These are phyloP conservation scores for Xerus inauris DNA, from an alignment of 2,113 vertebrate species.

Conservation along the genomic window DNA sequence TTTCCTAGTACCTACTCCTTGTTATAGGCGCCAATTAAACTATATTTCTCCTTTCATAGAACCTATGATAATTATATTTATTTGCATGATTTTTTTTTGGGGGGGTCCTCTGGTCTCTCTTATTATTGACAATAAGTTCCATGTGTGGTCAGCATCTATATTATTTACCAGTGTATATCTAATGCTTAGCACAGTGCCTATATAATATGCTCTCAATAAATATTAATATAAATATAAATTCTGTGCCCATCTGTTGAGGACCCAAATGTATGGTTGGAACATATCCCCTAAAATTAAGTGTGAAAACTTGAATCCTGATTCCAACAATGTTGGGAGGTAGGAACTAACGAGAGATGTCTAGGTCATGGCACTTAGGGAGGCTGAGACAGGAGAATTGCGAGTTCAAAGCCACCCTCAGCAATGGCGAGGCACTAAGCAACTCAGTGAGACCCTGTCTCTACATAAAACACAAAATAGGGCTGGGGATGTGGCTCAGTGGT, in stretches of 20 bases:
- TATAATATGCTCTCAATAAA: neutral
- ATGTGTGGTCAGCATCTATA: neutral
- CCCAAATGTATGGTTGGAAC: neutral
- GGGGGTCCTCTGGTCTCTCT: neutral
- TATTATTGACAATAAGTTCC: neutral
- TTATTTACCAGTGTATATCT: neutral
- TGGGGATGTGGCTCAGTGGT: too few species aligned
- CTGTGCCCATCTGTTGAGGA: neutral
- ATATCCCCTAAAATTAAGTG: neutral
- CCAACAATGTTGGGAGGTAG: neutral
- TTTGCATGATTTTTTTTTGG: neutral
- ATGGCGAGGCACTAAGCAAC: too few species aligned
- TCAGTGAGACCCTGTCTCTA: too few species aligned
- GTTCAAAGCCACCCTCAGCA: too few species aligned
- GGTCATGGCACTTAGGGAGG: too few species aligned
- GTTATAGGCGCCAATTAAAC: neutral
- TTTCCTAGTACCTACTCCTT: neutral
- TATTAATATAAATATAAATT: neutral
- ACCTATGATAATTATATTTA: neutral
- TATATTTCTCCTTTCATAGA: neutral
- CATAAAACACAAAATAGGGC: too few species aligned
- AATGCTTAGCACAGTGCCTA: neutral
- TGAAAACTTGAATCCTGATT: neutral
- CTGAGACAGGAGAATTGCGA: too few species aligned
- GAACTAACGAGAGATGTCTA: neutral